Evolutionary conservation across 2,797 vertebrate genomes (phyloP).

Genomic region (Platalea minor): DNA sequence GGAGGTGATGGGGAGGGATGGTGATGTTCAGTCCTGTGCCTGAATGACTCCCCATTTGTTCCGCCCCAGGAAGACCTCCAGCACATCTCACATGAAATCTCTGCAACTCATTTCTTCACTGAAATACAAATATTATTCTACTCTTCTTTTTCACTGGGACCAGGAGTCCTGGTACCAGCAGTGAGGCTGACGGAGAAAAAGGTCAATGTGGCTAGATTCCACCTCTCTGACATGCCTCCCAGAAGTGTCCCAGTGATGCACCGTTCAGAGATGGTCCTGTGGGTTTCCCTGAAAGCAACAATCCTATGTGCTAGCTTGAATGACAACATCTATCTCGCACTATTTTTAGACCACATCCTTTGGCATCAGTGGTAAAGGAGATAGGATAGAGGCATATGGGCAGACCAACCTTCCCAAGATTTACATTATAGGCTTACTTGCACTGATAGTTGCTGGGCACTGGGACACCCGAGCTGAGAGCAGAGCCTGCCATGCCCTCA

Average conservation of each 20-base stretch:
- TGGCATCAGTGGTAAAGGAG: neutral
- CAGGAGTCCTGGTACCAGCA: neutral
- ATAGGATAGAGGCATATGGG: neutral
- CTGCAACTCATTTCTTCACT: neutral
- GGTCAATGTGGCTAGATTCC: neutral
- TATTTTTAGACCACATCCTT: neutral
- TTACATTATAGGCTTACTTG: neutral
- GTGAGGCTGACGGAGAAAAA: neutral
- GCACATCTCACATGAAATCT: neutral
- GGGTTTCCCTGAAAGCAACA: neutral
- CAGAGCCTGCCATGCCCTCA: neutral
- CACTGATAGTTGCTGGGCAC: accelerated
- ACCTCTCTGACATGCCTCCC: neutral
- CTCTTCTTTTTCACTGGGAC: neutral
- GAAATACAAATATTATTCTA: neutral
- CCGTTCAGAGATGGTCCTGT: neutral
- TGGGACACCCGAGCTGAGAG: neutral
- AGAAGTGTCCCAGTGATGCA: neutral
- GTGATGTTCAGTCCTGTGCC: too few species aligned
- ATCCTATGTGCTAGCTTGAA: neutral
- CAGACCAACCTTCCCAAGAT: neutral
- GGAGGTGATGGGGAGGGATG: neutral
- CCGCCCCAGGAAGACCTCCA: neutral
- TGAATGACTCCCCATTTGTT: neutral
- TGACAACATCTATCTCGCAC: neutral